Evolutionary conservation across 2,113 vertebrate genomes (phyloP).

Genomic region (Cinclus mexicanus): DNA sequence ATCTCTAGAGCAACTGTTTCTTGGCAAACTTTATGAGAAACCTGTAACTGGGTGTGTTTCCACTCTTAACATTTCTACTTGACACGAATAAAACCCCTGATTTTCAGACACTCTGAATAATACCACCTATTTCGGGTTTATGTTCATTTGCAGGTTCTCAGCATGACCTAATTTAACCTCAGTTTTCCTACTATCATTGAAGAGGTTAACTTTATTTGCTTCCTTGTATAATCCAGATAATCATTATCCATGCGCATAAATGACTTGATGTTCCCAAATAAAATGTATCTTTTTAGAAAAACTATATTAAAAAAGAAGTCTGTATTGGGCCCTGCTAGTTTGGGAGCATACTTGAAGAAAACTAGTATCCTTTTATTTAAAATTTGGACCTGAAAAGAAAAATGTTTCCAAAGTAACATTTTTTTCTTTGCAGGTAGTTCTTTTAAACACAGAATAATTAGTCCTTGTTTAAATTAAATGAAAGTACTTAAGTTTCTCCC

Average conservation of each 20-base stretch:
- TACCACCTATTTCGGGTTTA: background rate
- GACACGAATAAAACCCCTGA: background rate
- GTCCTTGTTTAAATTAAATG: background rate
- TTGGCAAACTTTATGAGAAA: background rate
- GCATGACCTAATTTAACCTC: background rate
- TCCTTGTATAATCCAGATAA: background rate
- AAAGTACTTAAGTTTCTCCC: background rate
- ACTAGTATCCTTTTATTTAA: background rate
- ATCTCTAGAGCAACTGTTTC: constrained; percentile 14
- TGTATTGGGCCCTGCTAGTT: background rate
- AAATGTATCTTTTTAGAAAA: background rate
- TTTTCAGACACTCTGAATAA: background rate
- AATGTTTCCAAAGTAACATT: background rate
- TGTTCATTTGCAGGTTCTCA: background rate
- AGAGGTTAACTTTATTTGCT: background rate
- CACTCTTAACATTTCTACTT: background rate
- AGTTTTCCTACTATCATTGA: background rate
- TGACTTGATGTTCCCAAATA: background rate
- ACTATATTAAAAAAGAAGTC: background rate
- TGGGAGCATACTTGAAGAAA: background rate
- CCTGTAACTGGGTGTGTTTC: background rate
- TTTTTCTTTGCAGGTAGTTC: background rate
- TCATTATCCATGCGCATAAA: background rate
- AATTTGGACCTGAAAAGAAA: background rate
- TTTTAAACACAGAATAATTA: background rate